phyloP scores from a whole-genome alignment of 2,113 vertebrate genomes.

The Balaeniceps rex region DNA sequence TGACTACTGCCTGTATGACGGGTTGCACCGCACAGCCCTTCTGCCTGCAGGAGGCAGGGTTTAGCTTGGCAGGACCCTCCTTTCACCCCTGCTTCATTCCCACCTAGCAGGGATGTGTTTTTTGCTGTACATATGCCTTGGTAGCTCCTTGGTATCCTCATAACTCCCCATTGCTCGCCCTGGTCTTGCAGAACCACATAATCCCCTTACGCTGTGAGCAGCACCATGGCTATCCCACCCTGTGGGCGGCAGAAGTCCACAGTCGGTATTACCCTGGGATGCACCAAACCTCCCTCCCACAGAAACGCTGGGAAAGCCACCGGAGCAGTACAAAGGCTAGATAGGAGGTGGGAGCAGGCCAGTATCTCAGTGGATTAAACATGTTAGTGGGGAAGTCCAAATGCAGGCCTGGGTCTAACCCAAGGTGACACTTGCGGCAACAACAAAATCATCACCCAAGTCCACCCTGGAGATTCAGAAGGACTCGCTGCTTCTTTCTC shows the following conservation, averaged over 20 bases:
- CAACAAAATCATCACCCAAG: background rate
- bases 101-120: fast-evolving
- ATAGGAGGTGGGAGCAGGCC: background rate
- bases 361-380: background rate
- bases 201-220: background rate
- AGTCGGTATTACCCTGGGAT: background rate
- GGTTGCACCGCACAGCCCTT: background rate
- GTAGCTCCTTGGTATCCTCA: background rate
- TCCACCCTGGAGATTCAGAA: background rate
- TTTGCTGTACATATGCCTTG: background rate
- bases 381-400: background rate
- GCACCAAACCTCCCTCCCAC: background rate
- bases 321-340: background rate
- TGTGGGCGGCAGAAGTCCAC: fast-evolving
- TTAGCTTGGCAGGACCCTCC: background rate
- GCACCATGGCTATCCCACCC: background rate
- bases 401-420: background rate
- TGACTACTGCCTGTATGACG: fast-evolving
- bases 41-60: background rate
- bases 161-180: background rate
- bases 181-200: background rate
- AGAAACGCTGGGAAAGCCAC: background rate
- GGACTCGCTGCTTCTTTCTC: background rate
- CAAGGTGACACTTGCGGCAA: background rate
- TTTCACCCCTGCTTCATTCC: background rate